phyloP scores from a whole-genome alignment of 2,113 vertebrate species.

The Gymnarchus niloticus region DNA sequence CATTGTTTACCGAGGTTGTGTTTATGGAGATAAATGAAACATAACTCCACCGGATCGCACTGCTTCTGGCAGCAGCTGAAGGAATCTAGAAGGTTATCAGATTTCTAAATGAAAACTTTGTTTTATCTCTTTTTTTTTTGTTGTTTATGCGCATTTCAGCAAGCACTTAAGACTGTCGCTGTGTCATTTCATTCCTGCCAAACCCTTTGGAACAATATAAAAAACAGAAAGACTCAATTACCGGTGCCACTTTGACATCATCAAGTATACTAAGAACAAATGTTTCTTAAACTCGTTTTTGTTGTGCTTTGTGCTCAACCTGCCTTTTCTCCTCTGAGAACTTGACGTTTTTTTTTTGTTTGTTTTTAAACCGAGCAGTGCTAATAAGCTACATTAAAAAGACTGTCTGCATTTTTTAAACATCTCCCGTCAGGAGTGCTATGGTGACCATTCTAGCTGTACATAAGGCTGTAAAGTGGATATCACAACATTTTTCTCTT shows the following conservation, averaged over 20 bases:
- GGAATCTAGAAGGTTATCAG: slow-evolving; percentile 65
- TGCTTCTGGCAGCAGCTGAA: slow-evolving; percentile 49
- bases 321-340: slow-evolving; percentile 33
- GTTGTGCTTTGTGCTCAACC: slow-evolving; percentile 37
- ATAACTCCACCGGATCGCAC: slow-evolving; percentile 54
- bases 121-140: slow-evolving; percentile 41
- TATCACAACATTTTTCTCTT: neutral
- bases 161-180: slow-evolving; percentile 44
- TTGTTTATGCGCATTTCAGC: slow-evolving; percentile 51
- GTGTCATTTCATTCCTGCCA: slow-evolving; percentile 3
- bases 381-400: neutral
- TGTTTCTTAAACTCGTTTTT: slow-evolving; percentile 40
- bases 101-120: slow-evolving; percentile 54
- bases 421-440: neutral
- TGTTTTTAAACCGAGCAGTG: neutral
- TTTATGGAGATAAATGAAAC: slow-evolving; percentile 62
- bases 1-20: slow-evolving; percentile 58
- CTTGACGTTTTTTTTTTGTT: neutral
- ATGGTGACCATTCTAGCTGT: neutral
- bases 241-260: slow-evolving; percentile 2
- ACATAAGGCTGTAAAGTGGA: neutral
- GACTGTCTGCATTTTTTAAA: neutral
- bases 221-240: neutral
- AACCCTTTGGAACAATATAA: slow-evolving; percentile 37
- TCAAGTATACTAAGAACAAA: slow-evolving; percentile 48